Evolutionary conservation across 1,140 invertebrate genomes (phyloP).

Genomic region (Oppia nitens): DNA sequence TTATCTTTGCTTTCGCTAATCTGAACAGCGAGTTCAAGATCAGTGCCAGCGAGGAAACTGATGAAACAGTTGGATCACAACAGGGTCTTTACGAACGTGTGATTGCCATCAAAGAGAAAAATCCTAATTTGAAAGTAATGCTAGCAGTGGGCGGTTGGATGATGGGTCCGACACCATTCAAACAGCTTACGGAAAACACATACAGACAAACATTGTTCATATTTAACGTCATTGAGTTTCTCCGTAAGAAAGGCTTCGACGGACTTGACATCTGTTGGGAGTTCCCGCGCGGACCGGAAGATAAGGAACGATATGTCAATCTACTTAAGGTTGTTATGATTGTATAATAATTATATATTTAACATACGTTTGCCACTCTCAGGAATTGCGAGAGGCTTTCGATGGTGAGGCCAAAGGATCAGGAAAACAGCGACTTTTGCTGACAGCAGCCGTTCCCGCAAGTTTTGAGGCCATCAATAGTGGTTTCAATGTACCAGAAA

Average conservation of each 20-base stretch:
- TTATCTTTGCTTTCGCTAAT: conserved; percentile 82
- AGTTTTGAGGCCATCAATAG: conserved; percentile 80
- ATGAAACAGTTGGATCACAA: conserved; percentile 36
- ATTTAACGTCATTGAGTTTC: conserved; percentile 78
- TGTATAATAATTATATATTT: neutral
- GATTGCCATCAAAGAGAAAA: conserved; percentile 64
- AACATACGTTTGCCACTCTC: conserved; percentile 29
- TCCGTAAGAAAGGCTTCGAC: conserved; percentile 78
- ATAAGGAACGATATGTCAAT: conserved; percentile 32
- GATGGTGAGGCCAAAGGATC: conserved; percentile 68
- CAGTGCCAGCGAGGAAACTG: conserved; percentile 47
- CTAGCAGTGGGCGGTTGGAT: conserved; percentile 88
- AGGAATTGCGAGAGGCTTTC: conserved; percentile 68
- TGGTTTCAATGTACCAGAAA: conserved; percentile 74
- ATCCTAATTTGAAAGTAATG: conserved; percentile 73
- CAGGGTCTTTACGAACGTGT: conserved; percentile 63
- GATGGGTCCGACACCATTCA: conserved; percentile 78
- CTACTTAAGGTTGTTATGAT: conserved; percentile 25
- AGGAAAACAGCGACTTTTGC: conserved; percentile 49
- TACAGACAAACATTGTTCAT: conserved; percentile 80
- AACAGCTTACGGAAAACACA: conserved; percentile 52
- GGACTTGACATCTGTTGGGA: conserved; percentile 95
- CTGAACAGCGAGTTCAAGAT: conserved; percentile 48
- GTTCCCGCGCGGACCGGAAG: conserved; percentile 73
- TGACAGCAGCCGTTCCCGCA: conserved; percentile 77